Evolutionary conservation across 2,113 vertebrate genomes (phyloP), one percentile per base, ranked within the genome.

Genomic region (Seriola aureovittata): DNA sequence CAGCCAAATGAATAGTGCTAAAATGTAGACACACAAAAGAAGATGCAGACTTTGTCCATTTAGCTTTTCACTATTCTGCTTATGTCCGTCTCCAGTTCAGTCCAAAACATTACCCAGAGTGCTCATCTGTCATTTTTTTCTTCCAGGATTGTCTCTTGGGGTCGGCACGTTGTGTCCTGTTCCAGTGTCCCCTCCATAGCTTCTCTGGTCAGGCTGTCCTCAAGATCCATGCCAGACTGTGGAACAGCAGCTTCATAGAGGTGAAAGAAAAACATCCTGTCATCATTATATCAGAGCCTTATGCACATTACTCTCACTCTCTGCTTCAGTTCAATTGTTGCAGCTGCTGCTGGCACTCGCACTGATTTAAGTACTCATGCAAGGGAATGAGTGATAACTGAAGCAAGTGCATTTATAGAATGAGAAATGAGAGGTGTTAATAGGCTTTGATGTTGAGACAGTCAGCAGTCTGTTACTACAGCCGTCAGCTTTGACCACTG

Each of bases 191-290:
- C 0, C 96, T 99, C 34, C 95, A 95, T 81, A 97, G 95, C 76
- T 96, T 98, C 42, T 96, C 97, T n/a, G 96, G 96, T 0, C 92
- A 94, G 0, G 95, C 96, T 0, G 90, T 95, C 68, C 93, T 99
- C 68, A 96, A 86, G 0, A 94, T 98, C 29, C 95, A 95, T 23
- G 98, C 96, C 19, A 93, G 96, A 16, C 93, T 99, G 69, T 98
- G 97, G 97, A 99, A 98, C 91, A 94, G 97, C 93, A 99, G 96
- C 17, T 99, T 99, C 85, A 95, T 98, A 79, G 97, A 99, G 97
- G 98, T 98, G 50, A 34, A 69, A 23, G 46, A 52, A 65, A 10
- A 66, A 62, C 8, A n/a, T 9, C 13, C 23, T 55, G 34, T 71
- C 50, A 36, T 59, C 9, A 21, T 10, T 46, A 40, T 55, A 64